Evolutionary conservation across 2,113 vertebrate genomes (phyloP).

Genomic region (Actenoides lindsayi): DNA sequence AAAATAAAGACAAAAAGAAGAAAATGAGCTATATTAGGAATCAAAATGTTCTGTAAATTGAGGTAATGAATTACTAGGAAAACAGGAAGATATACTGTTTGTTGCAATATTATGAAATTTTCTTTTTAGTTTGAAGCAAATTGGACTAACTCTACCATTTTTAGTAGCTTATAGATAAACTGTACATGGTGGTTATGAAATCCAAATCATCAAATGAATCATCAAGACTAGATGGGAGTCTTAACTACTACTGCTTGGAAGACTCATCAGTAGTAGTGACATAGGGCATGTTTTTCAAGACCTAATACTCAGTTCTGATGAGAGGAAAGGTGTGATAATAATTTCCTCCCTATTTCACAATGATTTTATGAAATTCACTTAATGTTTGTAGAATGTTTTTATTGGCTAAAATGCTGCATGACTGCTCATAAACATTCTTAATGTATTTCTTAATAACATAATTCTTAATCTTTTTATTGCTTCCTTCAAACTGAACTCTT

Average conservation of each 20-base stretch:
- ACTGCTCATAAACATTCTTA: not conserved
- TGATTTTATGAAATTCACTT: not conserved
- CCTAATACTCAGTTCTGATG: not conserved
- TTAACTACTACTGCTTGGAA: not conserved
- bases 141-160: not conserved
- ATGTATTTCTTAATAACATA: not conserved
- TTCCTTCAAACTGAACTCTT: not conserved
- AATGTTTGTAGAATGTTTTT: not conserved
- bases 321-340: not conserved
- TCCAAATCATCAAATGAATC: not conserved
- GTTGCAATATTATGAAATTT: not conserved
- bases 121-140: not conserved
- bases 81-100: not conserved
- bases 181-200: not conserved
- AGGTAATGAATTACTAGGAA: not conserved
- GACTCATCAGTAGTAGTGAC: not conserved
- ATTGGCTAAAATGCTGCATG: not conserved
- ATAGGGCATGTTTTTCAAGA: not conserved
- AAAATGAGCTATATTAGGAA: not conserved
- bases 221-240: not conserved
- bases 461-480: not conserved
- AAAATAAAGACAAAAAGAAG: not conserved
- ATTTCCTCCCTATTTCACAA: not conserved
- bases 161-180: not conserved
- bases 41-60: not conserved